Conservation (phyloP, 2,888 invertebrate genomes). For the Apamea epomidion region DNA sequence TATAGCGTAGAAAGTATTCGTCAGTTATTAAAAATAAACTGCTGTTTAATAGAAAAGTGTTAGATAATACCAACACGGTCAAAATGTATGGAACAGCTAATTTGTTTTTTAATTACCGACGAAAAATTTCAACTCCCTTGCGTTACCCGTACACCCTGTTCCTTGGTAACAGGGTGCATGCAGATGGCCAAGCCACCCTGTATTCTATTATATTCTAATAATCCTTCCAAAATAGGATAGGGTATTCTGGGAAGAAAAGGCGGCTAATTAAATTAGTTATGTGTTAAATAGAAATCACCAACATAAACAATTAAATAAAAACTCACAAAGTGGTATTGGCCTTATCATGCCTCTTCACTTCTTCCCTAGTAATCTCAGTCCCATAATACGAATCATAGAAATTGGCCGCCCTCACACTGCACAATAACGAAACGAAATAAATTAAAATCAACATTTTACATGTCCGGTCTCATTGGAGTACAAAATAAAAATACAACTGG, state of each 20-base stretch:
- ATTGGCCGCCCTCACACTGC: constrained; percentile 56
- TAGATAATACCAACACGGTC: no score
- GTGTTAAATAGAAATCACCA: neutral
- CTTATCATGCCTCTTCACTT: constrained; percentile 72
- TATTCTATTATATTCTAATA: neutral
- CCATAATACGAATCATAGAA: constrained; percentile 77
- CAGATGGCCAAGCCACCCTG: no score
- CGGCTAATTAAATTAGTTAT: neutral
- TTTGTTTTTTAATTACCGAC: no score
- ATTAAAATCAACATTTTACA: constrained; percentile 64
- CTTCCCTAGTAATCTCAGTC: constrained; percentile 70
- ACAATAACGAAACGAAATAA: constrained; percentile 60
- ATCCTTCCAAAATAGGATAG: no score
- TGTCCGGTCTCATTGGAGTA: constrained; percentile 32
- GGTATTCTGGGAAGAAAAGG: no score
- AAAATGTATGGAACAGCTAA: no score
- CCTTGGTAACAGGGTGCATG: no score
- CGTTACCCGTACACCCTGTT: no score
- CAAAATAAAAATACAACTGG: constrained; percentile 34
- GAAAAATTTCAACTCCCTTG: no score
- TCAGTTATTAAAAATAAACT: no score
- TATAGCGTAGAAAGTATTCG: no score
- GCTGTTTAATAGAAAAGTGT: no score
- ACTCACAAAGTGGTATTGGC: constrained; percentile 80
- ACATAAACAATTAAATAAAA: neutral